These are phyloP conservation scores for Globia sparganii DNA, from an alignment of 2,888 invertebrate genomes.

Conservation along the genomic window DNA sequence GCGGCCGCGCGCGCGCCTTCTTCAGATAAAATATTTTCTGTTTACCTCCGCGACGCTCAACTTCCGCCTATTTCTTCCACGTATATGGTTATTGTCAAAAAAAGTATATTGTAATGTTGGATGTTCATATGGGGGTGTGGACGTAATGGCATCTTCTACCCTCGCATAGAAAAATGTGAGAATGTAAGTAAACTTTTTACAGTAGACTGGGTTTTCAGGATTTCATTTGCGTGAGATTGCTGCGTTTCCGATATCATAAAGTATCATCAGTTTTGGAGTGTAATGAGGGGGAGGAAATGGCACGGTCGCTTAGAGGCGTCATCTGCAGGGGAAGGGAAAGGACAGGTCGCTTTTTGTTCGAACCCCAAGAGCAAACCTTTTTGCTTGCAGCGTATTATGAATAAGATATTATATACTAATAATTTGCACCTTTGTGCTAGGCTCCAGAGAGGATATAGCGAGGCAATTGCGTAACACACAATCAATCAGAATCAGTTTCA, in stretches of 20 bases:
- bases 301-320: conserved; percentile 54
- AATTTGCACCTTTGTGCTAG: conserved; percentile 7
- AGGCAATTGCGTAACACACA: too few species aligned
- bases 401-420: conserved; percentile 37
- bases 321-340: conserved; percentile 59
- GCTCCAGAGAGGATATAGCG: not conserved
- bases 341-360: conserved; percentile 47
- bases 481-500: too few species aligned
- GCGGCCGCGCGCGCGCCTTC: conserved; percentile 18
- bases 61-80: conserved; percentile 46
- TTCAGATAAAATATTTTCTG: conserved; percentile 54
- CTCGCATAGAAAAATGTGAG: conserved; percentile 25
- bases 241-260: conserved; percentile 30
- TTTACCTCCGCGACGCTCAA: conserved; percentile 25
- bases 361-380: conserved; percentile 34
- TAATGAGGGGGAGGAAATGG: conserved; percentile 56
- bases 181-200: conserved; percentile 20
- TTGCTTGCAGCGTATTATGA: conserved; percentile 49
- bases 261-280: conserved; percentile 32
- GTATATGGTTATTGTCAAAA: conserved; percentile 59
- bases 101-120: conserved; percentile 48
- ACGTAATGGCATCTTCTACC: conserved; percentile 17
- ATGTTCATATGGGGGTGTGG: conserved; percentile 18
- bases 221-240: conserved; percentile 42
- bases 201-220: conserved; percentile 25